These are phyloP conservation scores for Pagrus major DNA, from an alignment of 2,113 vertebrate species.

Conservation along the genomic window DNA sequence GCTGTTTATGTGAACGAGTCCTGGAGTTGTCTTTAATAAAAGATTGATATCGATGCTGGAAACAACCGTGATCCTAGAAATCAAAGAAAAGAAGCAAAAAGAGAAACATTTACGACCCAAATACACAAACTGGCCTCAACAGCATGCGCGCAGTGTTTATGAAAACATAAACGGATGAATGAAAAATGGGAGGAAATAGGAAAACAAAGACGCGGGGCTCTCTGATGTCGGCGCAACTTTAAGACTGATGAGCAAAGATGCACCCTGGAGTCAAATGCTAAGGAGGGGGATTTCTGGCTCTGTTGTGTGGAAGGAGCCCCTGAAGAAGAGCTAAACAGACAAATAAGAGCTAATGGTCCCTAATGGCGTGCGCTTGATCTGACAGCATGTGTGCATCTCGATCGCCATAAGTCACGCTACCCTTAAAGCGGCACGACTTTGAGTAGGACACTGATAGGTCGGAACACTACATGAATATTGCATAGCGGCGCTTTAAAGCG, in stretches of 20 bases:
- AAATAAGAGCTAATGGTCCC: slow-evolving; percentile 53
- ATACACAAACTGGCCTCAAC: slow-evolving; percentile 29
- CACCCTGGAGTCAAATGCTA: slow-evolving; percentile 35
- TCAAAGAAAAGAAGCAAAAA: not conserved
- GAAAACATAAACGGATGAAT: slow-evolving; percentile 43
- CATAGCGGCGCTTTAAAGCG: too few relatives aligned
- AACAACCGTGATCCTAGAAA: not conserved
- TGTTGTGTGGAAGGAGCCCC: not conserved
- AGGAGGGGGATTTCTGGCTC: not conserved
- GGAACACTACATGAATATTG: not conserved
- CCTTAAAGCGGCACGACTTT: not conserved
- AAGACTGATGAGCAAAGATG: slow-evolving; percentile 38
- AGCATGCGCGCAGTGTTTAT: slow-evolving; percentile 18
- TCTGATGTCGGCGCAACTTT: slow-evolving; percentile 38
- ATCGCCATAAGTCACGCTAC: not conserved
- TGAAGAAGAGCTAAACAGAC: slow-evolving; percentile 31
- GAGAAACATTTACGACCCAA: slow-evolving; percentile 15
- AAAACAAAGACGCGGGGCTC: slow-evolving; percentile 12
- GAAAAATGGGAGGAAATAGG: not conserved
- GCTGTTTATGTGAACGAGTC: slow-evolving; percentile 31
- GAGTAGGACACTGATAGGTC: not conserved
- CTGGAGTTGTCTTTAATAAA: not conserved
- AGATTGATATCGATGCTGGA: slow-evolving; percentile 15
- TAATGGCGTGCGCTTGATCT: slow-evolving; percentile 38
- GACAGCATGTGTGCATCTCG: slow-evolving; percentile 6